These are phyloP conservation scores for Psylliodes chrysocephalus DNA, from an alignment of 2,888 invertebrate genomes.

Conservation along the genomic window DNA sequence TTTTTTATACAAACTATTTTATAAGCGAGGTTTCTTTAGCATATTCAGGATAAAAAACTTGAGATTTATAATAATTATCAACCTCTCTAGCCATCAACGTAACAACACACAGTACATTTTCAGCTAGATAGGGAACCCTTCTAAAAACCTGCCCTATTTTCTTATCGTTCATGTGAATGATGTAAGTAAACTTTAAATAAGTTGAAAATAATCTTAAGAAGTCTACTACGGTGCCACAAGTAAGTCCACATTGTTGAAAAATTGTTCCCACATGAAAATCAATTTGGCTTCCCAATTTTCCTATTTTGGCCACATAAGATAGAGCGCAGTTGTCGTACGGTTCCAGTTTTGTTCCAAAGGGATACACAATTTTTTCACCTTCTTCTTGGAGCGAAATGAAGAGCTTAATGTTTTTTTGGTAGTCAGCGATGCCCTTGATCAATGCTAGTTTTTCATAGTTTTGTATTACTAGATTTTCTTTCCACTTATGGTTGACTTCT, in stretches of 20 bases:
- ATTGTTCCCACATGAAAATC: conserved; percentile 14
- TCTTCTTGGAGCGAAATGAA: conserved; percentile 26
- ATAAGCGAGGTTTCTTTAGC: not conserved
- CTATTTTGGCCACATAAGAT: conserved; percentile 1
- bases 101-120: not conserved
- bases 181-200: conserved; percentile 15
- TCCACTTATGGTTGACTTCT: conserved; percentile 12
- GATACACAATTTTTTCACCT: conserved; percentile 17
- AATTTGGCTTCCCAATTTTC: not conserved
- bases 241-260: conserved; percentile 11
- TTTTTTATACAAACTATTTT: too few species aligned
- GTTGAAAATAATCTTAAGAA: conserved; percentile 19
- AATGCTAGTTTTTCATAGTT: conserved; percentile 3
- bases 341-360: conserved; percentile 10
- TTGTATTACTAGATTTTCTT: conserved; percentile 3
- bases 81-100: conserved; percentile 5
- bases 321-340: not conserved
- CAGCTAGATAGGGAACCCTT: not conserved
- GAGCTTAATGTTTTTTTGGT: conserved; percentile 8
- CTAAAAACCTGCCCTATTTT: not conserved
- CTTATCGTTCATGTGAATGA: conserved; percentile 17
- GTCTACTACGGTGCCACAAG: conserved; percentile 17
- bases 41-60: conserved; percentile 1
- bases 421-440: conserved; percentile 3
- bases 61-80: conserved; percentile 6